A percentile compares a stretch with the other conserved stretches of the same genome.
Evolutionary conservation across 92 coral and sea anemone species (phyloP).

Genomic region (Epizoanthus ramosus): DNA sequence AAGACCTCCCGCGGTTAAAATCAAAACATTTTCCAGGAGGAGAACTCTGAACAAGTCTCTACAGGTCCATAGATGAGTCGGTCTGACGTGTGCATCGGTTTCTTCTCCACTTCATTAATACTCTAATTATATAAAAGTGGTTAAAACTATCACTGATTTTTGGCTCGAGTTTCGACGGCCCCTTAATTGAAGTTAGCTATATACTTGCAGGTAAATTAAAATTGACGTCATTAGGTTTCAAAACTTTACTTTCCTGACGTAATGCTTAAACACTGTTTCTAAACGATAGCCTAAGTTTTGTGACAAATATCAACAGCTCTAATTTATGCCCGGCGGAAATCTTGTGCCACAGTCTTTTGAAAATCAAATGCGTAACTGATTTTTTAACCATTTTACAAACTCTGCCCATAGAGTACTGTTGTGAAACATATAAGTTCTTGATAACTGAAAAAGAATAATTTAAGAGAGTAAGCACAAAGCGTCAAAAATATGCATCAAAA

Average conservation of each 20-base stretch:
- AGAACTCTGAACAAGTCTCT: neutral
- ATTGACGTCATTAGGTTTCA: slow-evolving; percentile 14
- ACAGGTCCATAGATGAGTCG: neutral
- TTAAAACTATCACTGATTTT: slow-evolving; percentile 2
- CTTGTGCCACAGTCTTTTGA: too few relatives aligned
- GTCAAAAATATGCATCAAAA: too few relatives aligned
- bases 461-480: too few relatives aligned
- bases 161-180: neutral
- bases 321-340: too few relatives aligned
- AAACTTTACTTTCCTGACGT: neutral
- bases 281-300: slow-evolving; percentile 1
- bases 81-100: neutral
- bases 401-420: too few relatives aligned
- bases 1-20: slow-evolving; percentile 21
- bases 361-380: too few relatives aligned
- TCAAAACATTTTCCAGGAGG: neutral
- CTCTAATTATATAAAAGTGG: neutral
- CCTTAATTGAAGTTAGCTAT: neutral
- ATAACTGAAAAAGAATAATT: too few relatives aligned
- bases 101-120: neutral
- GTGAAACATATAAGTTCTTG: too few relatives aligned
- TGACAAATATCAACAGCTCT: neutral
- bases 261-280: neutral
- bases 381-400: too few relatives aligned
- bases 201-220: neutral